Conservation (phyloP, 2,888 invertebrate species). For the Tipula unca region DNA sequence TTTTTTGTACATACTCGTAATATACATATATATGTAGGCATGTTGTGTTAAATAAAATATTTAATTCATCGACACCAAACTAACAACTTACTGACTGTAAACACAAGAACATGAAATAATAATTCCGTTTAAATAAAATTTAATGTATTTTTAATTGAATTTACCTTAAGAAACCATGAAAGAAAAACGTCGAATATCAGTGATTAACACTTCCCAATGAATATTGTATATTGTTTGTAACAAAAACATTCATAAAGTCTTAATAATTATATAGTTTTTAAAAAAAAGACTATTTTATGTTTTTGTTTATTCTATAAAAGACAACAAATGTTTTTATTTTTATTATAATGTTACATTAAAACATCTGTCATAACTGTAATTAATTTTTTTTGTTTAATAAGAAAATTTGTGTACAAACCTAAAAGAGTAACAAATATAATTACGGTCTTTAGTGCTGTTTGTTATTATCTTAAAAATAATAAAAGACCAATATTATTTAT, state of each 20-base stretch:
- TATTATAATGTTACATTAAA: not conserved
- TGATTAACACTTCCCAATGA: not conserved
- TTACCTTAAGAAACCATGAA: not conserved
- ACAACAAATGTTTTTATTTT: not conserved
- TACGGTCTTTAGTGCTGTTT: not conserved
- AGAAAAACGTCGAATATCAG: not conserved
- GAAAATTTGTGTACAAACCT: not conserved
- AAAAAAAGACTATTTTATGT: too few relatives aligned
- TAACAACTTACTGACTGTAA: not conserved
- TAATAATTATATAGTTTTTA: not conserved
- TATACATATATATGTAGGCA: too few relatives aligned
- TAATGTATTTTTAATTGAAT: conserved; percentile 8
- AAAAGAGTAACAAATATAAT: not conserved
- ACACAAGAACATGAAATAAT: not conserved
- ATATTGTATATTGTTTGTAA: not conserved
- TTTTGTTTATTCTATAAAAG: not conserved
- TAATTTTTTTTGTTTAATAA: not conserved
- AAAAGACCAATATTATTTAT: not conserved
- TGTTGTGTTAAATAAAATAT: not conserved
- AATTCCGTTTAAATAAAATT: not conserved
- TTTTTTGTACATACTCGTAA: too few relatives aligned
- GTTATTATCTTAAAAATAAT: too few relatives aligned
- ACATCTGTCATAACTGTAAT: conserved; percentile 1
- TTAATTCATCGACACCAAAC: not conserved
- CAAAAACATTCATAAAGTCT: not conserved